Base-by-base conservation (phyloP, 2,888 invertebrate species). In the Tipula unca region DNA sequence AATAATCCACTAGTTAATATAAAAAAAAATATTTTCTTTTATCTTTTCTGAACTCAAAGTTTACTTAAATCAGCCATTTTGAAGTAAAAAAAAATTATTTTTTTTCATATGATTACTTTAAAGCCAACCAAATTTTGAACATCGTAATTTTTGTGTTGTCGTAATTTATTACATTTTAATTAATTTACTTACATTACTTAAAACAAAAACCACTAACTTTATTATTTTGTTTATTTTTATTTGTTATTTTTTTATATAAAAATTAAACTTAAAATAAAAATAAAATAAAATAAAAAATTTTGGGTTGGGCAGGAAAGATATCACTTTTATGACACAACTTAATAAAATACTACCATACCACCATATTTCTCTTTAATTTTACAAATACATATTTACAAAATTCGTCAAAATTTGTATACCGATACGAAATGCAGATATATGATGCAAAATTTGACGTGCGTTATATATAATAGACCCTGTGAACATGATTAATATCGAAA, bases 271-370 rank as follows among this genome's bases (percentile, higher is more conserved):
- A 83, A 83, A 83, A 32, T 32, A 32, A 83, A 83, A 83, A 83
- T 83, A 83, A 83, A 32, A 83, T 83, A 83, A 83, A 83, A 83
- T 17, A 83, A 83, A 29, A 83, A 83, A 83, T 32, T 35, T 32
- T 83, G 83, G 83, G 83, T 83, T 83, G 83, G 83, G 83, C 83
- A 83, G 83, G 83, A 83, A 83, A 83, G 83, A 83, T 83, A 83
- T 83, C 35, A 83, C 83, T 69, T 48, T 83, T 83, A 83, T 83
- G 83, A 83, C 83, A 83, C 83, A 83, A 83, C 83, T 83, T 32
- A 83, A 29, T n/a, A 83, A 29, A 29, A 29, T 29, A 82, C 82
- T 29, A 69, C 32, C 32, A 69, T 69, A 29, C 35, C 29, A 83
- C 83, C n/a, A 83, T 32, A 83, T 32, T 83, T 83, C 32, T 83